These are phyloP conservation scores for Speoplatyrhinus poulsoni DNA, from an alignment of 2,113 vertebrate species.

Conservation along the genomic window DNA sequence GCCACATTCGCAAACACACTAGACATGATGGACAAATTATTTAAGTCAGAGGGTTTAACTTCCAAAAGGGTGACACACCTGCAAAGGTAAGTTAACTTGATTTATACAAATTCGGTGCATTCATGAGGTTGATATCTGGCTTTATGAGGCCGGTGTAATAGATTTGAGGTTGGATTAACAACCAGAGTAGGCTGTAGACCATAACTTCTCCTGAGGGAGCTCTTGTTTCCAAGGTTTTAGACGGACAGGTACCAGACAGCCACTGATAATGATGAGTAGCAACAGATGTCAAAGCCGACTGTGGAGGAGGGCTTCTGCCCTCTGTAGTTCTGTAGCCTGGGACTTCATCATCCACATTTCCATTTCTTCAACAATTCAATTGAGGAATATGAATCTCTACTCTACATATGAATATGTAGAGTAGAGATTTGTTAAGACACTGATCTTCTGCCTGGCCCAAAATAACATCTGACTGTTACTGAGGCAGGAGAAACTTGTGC, in stretches of 20 bases:
- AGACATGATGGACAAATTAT: neutral
- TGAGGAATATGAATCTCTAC: neutral
- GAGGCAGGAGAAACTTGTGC: neutral
- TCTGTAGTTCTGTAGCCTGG: neutral
- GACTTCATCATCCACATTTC: neutral
- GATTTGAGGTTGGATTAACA: neutral
- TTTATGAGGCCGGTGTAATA: no score
- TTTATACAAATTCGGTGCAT: neutral
- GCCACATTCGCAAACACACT: no score
- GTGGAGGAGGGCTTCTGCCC: neutral
- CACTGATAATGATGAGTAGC: constrained; percentile 27
- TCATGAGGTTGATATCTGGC: no score
- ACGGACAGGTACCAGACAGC: constrained; percentile 57
- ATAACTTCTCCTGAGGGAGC: constrained; percentile 41
- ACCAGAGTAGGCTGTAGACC: constrained; percentile 27
- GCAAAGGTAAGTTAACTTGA: neutral
- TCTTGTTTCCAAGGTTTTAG: constrained; percentile 58
- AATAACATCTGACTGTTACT: neutral
- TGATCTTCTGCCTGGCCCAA: neutral
- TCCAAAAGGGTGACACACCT: neutral
- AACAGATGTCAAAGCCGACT: neutral
- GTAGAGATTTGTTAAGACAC: neutral
- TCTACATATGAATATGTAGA: no score
- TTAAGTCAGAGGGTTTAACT: neutral
- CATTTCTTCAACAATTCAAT: neutral